Evolutionary conservation across 2,888 invertebrate genomes (phyloP), one percentile per base, ranked within the genome.

Genomic region (Metalampra italica): DNA sequence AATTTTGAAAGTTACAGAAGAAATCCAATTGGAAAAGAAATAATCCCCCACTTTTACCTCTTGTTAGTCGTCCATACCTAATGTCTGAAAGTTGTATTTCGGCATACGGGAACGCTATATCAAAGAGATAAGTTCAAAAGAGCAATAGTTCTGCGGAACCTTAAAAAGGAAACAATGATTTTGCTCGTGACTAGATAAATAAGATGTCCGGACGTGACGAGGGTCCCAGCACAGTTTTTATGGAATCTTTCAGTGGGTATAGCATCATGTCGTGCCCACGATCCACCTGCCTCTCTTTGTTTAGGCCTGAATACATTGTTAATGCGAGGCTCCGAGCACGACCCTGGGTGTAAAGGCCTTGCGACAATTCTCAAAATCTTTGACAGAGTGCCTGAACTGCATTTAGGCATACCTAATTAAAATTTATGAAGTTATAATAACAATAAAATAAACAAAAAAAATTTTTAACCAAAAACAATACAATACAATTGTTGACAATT

Each of bases 121-220:
- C 22, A 22, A 22, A 22, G 3, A 2, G 22, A 22, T 22, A 22
- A 22, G 22, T 22, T 22, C 22, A 22, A 22, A 22, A 22, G 22
- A 32, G 32, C 32, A 32, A 11, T 32, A 8, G 32, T 32, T 7
- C 37, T 34, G 12, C 29, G 44, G 48, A 46, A 50, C 46, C 46
- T 36, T 73, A 68, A 76, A 80, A 82, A 78, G 78, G 78, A 84
- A 83, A 87, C 87, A 84, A 86, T 85, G 83, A 85, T 82, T 83
- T 85, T 79, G 77, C 75, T 75, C 74, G 78, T 81, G 83, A 82
- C 83, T 85, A 86, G 84, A 86, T 85, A 88, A 87, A 86, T 86
- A 86, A 85, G 82, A 85, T 78, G 84, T 83, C 82, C 74, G 73
- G 64, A 77, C 79, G 82, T 87, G 87, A 88, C 80, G 76, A 83